Evolutionary conservation across 2,797 vertebrate species (phyloP).

Genomic region (Agapornis canus): DNA sequence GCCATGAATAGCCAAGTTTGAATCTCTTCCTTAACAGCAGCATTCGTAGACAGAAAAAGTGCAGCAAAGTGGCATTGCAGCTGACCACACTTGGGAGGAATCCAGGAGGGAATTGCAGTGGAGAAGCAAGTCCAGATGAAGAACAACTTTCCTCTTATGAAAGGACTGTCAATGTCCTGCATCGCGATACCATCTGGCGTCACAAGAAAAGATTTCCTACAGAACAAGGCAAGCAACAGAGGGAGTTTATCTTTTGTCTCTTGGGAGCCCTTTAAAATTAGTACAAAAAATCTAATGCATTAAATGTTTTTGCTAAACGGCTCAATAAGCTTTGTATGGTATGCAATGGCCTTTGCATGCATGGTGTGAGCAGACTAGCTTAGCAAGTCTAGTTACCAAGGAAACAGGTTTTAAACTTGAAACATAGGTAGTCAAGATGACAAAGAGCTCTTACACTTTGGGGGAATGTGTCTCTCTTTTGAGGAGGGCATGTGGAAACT

Average conservation of each 20-base stretch:
- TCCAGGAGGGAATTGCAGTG: not conserved
- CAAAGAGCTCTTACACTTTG: constrained; percentile 21
- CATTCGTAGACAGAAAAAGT: not conserved
- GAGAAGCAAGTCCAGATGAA: accelerated
- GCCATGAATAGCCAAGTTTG: not conserved
- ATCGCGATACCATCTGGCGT: accelerated
- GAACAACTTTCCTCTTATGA: accelerated
- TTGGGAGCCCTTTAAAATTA: not conserved
- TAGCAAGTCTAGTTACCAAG: constrained; percentile 51
- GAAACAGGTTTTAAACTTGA: constrained; percentile 59
- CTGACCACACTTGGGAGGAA: not conserved
- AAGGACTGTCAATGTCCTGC: not conserved
- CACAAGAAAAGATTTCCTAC: not conserved
- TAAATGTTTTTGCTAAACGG: not conserved
- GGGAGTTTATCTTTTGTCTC: not conserved
- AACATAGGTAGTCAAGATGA: constrained; percentile 36
- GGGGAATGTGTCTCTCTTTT: not conserved
- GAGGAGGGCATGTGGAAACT: not conserved
- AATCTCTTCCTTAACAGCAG: not conserved
- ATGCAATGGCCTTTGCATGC: not conserved
- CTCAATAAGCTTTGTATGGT: not conserved
- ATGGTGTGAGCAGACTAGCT: not conserved
- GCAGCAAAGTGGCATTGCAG: not conserved
- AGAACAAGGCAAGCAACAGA: not conserved
- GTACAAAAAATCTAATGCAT: not conserved